Percentiles rank a stretch among this genome's conserved stretches.
Conservation (phyloP, 2,797 vertebrate genomes). For the Protosalanx chinensis region DNA sequence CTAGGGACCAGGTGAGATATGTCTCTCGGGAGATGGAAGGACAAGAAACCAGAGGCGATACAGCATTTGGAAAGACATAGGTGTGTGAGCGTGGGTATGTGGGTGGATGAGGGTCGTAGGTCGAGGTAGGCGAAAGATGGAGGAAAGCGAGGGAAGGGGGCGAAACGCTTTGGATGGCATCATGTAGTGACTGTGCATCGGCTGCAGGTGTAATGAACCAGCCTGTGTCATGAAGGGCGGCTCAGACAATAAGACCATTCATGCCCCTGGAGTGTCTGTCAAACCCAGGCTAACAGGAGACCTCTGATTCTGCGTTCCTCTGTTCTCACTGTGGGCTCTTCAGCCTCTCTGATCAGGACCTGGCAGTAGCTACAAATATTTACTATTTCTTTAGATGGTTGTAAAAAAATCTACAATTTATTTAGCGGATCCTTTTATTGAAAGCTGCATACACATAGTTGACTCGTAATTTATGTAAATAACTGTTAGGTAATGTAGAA, state of each 20-base stretch:
- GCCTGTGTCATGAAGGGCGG: constrained; percentile 71
- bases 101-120: background rate
- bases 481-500: too few species aligned
- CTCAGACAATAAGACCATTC: constrained; percentile 76
- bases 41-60: constrained; percentile 14
- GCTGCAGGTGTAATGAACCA: constrained; percentile 73
- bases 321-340: constrained; percentile 37
- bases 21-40: constrained; percentile 50
- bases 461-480: too few species aligned
- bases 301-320: constrained; percentile 66
- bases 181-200: constrained; percentile 57
- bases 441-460: too few species aligned
- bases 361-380: constrained; percentile 17
- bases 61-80: background rate
- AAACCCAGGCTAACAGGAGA: constrained; percentile 68
- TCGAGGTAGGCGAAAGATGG: constrained; percentile 25
- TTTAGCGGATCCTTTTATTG: background rate
- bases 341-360: constrained; percentile 31
- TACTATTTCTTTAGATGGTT: constrained; percentile 13
- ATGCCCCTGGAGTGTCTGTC: constrained; percentile 67
- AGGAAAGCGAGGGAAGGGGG: constrained; percentile 26
- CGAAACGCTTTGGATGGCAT: constrained; percentile 46
- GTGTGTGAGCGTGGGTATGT: background rate
- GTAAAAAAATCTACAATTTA: background rate
- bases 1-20: constrained; percentile 33